Conservation (phyloP, 2,113 vertebrate species). For the Columbina picui region DNA sequence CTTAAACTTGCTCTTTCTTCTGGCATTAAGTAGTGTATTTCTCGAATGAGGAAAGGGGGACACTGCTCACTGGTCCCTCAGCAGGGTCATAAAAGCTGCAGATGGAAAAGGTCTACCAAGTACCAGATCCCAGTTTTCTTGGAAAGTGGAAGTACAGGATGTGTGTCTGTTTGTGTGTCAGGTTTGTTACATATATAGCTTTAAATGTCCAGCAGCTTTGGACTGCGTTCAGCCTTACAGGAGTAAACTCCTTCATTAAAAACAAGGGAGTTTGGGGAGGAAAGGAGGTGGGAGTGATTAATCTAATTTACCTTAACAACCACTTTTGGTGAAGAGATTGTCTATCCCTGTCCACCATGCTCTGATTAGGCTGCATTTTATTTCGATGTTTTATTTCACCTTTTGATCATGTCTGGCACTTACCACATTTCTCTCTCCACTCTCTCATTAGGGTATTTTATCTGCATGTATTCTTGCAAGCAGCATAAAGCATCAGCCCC, state of each 20-base stretch:
- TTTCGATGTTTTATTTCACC: conserved; percentile 51
- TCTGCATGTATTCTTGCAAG: conserved; percentile 35
- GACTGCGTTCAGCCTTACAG: neutral
- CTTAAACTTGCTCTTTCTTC: neutral
- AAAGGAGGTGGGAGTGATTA: conserved; percentile 38
- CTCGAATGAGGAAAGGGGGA: neutral
- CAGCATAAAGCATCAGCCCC: neutral
- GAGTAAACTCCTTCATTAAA: conserved; percentile 16
- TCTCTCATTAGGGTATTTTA: conserved; percentile 61
- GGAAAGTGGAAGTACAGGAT: conserved; percentile 13
- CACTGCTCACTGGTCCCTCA: neutral
- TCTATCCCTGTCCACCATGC: neutral
- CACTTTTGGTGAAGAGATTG: conserved; percentile 33
- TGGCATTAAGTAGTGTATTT: neutral
- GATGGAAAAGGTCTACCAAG: conserved; percentile 53
- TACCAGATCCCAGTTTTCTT: conserved; percentile 24
- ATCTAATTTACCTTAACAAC: conserved; percentile 49
- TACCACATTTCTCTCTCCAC: neutral
- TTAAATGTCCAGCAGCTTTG: conserved; percentile 25
- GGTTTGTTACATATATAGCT: neutral
- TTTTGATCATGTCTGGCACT: conserved; percentile 53
- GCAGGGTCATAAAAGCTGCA: conserved; percentile 21
- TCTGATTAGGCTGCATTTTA: conserved; percentile 39
- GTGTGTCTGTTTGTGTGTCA: neutral
- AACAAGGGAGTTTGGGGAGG: neutral